phyloP scores from a whole-genome alignment of 2,113 vertebrate species.

The Ciconia maguari region DNA sequence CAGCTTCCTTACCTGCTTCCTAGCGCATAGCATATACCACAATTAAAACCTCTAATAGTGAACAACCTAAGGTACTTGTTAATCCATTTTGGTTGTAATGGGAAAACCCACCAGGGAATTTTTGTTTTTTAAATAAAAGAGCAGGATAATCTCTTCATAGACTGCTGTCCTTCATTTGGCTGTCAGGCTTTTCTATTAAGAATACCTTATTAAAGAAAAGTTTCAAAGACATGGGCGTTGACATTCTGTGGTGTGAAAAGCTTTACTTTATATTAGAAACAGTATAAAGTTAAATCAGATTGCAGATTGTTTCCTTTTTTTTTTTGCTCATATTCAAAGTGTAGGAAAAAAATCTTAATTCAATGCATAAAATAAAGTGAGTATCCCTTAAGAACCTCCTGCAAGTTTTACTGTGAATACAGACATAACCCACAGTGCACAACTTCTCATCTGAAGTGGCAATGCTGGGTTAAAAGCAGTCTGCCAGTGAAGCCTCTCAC shows the following conservation, averaged over 20 bases:
- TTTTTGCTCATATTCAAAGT: neutral
- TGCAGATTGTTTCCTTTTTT: neutral
- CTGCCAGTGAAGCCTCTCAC: slow-evolving; percentile 40
- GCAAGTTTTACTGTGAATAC: slow-evolving; percentile 41
- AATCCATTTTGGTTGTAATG: too few relatives aligned
- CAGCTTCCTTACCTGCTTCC: neutral
- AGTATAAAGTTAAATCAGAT: neutral
- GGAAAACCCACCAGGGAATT: neutral
- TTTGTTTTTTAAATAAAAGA: neutral
- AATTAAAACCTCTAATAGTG: neutral
- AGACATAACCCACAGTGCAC: neutral
- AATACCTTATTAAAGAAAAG: neutral
- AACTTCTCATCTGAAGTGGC: slow-evolving; percentile 54
- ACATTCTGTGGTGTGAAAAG: neutral
- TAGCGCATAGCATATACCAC: neutral
- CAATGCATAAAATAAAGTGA: neutral
- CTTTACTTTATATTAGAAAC: neutral
- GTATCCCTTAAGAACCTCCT: neutral
- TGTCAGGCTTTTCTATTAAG: neutral
- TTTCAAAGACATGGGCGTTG: neutral
- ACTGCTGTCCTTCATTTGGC: neutral
- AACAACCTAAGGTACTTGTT: neutral
- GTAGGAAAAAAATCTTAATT: neutral
- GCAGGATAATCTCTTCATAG: neutral
- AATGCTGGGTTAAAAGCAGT: slow-evolving; percentile 46